Conservation (phyloP, 2,797 vertebrate species). For the Neostethus bicornis region DNA sequence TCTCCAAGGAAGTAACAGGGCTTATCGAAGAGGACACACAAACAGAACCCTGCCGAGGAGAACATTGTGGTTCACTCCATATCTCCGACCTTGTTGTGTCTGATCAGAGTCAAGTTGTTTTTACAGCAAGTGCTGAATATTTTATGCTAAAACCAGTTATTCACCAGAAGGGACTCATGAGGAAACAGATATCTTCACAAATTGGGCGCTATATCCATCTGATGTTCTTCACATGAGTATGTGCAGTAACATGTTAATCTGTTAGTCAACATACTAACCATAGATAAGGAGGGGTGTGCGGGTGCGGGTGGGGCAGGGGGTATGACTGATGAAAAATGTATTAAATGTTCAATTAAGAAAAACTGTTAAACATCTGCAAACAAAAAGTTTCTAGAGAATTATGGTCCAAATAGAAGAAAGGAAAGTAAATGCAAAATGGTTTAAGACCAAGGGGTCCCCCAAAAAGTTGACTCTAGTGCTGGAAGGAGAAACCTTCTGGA, state of each 20-base stretch:
- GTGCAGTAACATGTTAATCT: neutral
- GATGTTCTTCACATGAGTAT: neutral
- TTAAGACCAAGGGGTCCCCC: no score
- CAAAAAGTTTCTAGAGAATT: no score
- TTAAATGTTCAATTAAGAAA: no score
- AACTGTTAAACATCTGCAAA: no score
- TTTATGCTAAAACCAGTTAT: neutral
- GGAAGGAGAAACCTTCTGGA: no score
- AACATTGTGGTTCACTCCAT: conserved; percentile 8
- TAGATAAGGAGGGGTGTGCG: neutral
- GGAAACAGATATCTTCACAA: neutral
- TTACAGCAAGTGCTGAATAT: neutral
- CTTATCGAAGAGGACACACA: conserved; percentile 32
- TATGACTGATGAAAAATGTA: no score
- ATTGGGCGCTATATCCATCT: neutral
- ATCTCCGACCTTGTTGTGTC: conserved; percentile 5
- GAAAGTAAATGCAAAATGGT: no score
- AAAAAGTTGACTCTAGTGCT: no score
- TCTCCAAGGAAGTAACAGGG: conserved; percentile 11
- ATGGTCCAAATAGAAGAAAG: no score
- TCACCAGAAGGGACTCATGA: neutral
- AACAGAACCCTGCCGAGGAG: conserved; percentile 19
- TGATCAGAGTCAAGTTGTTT: conserved; percentile 1
- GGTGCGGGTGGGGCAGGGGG: no score
- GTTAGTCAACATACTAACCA: neutral